These are phyloP conservation scores for Eupithecia abbreviata DNA, from an alignment of 2,888 invertebrate genomes.

Conservation along the genomic window DNA sequence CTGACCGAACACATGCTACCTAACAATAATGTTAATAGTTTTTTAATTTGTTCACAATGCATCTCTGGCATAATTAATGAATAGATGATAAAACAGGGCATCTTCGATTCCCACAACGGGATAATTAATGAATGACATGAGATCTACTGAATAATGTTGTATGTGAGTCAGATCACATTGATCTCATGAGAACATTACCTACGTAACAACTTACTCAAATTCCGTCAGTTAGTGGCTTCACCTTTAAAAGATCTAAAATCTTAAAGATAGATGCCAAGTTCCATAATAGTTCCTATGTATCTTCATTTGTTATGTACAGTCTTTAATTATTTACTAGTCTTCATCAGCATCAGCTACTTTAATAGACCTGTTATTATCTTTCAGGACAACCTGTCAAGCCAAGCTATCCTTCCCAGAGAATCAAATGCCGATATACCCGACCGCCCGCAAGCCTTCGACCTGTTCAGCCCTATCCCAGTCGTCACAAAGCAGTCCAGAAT, in stretches of 20 bases:
- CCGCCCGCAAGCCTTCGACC: constrained; percentile 73
- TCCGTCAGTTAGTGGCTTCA: no score
- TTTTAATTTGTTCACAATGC: neutral
- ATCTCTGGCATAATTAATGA: neutral
- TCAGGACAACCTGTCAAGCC: constrained; percentile 67
- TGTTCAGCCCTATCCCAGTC: constrained; percentile 82
- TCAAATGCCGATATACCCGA: constrained; percentile 57
- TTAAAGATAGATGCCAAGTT: no score
- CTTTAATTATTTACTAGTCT: no score
- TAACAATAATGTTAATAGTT: neutral
- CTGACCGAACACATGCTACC: neutral
- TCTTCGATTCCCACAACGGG: neutral
- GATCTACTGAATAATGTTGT: no score
- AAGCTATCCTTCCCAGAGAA: constrained; percentile 41
- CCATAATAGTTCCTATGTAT: no score
- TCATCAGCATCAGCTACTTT: no score
- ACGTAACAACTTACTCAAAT: no score
- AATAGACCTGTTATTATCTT: constrained; percentile 35
- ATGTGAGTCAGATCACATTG: no score
- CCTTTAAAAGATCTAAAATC: no score
- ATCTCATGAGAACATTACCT: no score
- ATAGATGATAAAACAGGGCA: neutral
- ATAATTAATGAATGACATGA: no score
- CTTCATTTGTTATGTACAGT: no score
- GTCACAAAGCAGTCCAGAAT: constrained; percentile 72